These are phyloP conservation scores for Ips nitidus DNA, from an alignment of 1,140 invertebrate species.

Conservation along the genomic window DNA sequence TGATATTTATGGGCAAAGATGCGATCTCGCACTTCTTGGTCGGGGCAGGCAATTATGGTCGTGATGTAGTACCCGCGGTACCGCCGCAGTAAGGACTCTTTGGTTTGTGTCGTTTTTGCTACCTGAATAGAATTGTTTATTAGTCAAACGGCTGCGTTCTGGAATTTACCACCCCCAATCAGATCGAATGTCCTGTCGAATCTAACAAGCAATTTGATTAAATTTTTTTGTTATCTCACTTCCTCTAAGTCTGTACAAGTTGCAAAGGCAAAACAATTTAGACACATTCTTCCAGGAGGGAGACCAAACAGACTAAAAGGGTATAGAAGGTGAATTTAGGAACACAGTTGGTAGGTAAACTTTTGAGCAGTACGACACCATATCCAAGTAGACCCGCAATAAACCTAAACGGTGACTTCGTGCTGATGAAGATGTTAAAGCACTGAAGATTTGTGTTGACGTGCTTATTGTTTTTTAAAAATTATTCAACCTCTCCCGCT, in stretches of 20 bases:
- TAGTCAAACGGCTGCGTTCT: conserved; percentile 11
- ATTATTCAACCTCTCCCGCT: conserved; percentile 8
- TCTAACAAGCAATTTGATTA: no score
- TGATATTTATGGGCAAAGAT: conserved; percentile 36
- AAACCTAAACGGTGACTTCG: conserved; percentile 22
- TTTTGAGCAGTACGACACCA: not conserved
- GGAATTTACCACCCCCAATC: not conserved
- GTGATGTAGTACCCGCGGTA: conserved; percentile 33
- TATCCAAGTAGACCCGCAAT: conserved; percentile 20
- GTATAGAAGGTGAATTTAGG: not conserved
- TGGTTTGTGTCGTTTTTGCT: conserved; percentile 36
- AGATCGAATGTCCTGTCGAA: no score
- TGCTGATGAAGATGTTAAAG: conserved; percentile 36
- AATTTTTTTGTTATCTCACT: no score
- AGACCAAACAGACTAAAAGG: no score
- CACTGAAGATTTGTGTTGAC: conserved; percentile 34
- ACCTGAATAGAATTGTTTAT: conserved; percentile 38
- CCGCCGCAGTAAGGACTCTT: conserved; percentile 27
- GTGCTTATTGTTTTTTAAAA: conserved; percentile 31
- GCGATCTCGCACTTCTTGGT: conserved; percentile 37
- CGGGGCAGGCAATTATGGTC: conserved; percentile 31
- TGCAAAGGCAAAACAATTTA: no score
- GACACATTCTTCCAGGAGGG: no score
- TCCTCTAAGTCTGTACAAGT: no score
- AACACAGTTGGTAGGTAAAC: not conserved